Conservation (phyloP, 2,888 invertebrate genomes). For the Agelastica alni region DNA sequence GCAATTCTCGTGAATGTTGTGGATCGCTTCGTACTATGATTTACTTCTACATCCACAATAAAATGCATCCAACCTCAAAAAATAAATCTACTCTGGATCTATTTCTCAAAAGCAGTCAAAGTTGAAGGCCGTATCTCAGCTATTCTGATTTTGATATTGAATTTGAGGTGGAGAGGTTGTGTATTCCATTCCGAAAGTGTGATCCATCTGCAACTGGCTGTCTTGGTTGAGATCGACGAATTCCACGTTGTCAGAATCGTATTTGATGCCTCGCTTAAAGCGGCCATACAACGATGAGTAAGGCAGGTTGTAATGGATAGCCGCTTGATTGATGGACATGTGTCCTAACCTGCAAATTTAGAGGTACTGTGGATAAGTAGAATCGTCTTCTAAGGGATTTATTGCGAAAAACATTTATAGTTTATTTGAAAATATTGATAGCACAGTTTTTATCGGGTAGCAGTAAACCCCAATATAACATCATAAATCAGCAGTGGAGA, state of each 20-base stretch:
- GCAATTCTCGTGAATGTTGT: no score
- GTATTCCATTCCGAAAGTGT: constrained; percentile 52
- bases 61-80: constrained; percentile 5
- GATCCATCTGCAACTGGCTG: constrained; percentile 52
- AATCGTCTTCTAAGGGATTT: constrained; percentile 3
- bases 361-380: constrained; percentile 14
- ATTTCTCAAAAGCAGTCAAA: constrained; percentile 46
- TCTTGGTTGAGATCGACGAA: constrained; percentile 44
- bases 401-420: no score
- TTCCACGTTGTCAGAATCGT: constrained; percentile 63
- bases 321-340: constrained; percentile 93
- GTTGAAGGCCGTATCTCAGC: constrained; percentile 51
- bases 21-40: no score
- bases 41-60: constrained; percentile 13
- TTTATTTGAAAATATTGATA: no score
- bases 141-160: constrained; percentile 54
- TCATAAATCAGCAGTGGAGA: no score
- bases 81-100: constrained; percentile 9
- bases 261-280: constrained; percentile 81
- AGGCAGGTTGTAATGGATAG: constrained; percentile 88
- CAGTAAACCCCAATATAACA: no score
- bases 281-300: constrained; percentile 88
- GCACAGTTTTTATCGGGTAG: no score
- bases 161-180: constrained; percentile 49
- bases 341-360: constrained; percentile 72